A percentile compares a stretch with the other conserved stretches of the same genome.
Conservation (phyloP, 2,797 vertebrate genomes). For the Nyctibius grandis region DNA sequence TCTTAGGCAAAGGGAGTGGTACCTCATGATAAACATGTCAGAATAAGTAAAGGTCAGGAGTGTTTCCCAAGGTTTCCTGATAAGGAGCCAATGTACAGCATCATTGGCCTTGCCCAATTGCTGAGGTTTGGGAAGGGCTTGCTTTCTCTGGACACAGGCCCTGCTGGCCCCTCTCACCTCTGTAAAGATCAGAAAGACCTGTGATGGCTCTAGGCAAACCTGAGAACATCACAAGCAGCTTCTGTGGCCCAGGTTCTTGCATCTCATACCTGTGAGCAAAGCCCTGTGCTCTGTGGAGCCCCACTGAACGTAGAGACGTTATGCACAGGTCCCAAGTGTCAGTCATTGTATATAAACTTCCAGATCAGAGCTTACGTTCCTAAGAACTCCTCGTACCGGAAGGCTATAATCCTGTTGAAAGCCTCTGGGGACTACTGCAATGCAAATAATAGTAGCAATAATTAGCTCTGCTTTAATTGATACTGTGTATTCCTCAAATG, state of each 20-base stretch:
- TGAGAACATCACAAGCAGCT: background rate
- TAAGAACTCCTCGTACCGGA: background rate
- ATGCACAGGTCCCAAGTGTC: background rate
- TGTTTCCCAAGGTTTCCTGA: background rate
- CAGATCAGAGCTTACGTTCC: background rate
- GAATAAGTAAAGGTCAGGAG: background rate
- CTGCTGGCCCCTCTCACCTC: background rate
- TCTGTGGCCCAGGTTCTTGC: background rate
- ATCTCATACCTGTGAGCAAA: background rate
- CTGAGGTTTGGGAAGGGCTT: background rate
- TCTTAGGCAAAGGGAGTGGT: background rate
- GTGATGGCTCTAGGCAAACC: background rate
- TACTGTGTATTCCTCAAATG: slow-evolving; percentile 59
- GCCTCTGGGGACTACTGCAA: slow-evolving; percentile 41
- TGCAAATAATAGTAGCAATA: slow-evolving; percentile 67
- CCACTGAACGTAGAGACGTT: background rate
- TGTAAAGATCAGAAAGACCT: background rate
- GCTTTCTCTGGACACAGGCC: background rate
- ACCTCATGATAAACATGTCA: background rate
- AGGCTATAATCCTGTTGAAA: slow-evolving; percentile 45
- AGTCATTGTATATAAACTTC: background rate
- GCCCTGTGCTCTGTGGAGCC: background rate
- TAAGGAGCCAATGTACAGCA: background rate
- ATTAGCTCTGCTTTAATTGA: slow-evolving; percentile 65
- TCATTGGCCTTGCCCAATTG: background rate